Conservation (phyloP, 2,888 invertebrate species). For the Biston betularia region DNA sequence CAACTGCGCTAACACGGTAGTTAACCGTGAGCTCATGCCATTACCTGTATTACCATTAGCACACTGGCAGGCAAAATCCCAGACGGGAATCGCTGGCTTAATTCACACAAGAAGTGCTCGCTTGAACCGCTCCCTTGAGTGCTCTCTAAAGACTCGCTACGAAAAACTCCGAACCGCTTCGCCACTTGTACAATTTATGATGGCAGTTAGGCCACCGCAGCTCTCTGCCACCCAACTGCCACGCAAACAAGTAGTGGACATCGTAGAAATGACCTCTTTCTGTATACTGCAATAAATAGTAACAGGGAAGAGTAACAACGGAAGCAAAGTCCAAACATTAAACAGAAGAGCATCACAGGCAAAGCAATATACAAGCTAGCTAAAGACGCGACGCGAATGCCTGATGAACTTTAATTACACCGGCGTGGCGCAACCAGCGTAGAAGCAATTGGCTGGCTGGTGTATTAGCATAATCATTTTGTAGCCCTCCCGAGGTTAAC, state of each 20-base stretch:
- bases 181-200: conserved; percentile 73
- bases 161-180: conserved; percentile 68
- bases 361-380: conserved; percentile 62
- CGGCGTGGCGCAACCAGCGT: conserved; percentile 57
- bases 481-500: conserved; percentile 61
- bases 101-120: conserved; percentile 71
- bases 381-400: conserved; percentile 67
- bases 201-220: conserved; percentile 70
- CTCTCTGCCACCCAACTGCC: conserved; percentile 55
- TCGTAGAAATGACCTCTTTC: conserved; percentile 47
- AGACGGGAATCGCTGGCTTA: conserved; percentile 58
- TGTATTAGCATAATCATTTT: conserved; percentile 74
- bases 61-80: conserved; percentile 55
- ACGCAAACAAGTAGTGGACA: conserved; percentile 62
- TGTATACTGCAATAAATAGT: conserved; percentile 40
- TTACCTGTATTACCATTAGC: conserved; percentile 59
- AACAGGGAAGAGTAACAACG: conserved; percentile 48
- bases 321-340: conserved; percentile 53
- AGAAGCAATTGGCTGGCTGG: conserved; percentile 69
- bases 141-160: conserved; percentile 66
- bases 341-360: conserved; percentile 53
- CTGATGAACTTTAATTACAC: conserved; percentile 75
- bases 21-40: conserved; percentile 47
- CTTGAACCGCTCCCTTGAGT: conserved; percentile 65
- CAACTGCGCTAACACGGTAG: conserved; percentile 46